phyloP scores from a whole-genome alignment of 2,797 vertebrate species.

The Pitangus sulphuratus region DNA sequence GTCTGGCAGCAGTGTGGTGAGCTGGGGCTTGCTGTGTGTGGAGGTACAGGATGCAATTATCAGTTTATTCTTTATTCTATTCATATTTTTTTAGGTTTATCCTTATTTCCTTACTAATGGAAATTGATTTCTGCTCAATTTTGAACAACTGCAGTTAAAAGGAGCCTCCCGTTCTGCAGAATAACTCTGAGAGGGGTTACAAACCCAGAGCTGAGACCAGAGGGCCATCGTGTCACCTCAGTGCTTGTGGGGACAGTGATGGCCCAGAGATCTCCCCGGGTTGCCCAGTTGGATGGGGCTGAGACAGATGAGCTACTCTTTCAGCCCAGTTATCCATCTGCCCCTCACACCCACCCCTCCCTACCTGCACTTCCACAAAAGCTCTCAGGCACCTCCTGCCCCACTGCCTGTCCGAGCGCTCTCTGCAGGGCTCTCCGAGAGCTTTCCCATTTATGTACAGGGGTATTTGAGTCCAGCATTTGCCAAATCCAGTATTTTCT shows the following conservation, averaged over 20 bases:
- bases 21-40: background rate
- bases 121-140: slow-evolving; percentile 39
- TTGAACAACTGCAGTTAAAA: background rate
- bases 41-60: slow-evolving; percentile 5
- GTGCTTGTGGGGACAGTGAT: background rate
- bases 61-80: background rate
- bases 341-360: background rate
- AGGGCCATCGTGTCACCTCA: background rate
- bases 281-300: background rate
- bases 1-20: background rate
- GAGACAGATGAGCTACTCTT: background rate
- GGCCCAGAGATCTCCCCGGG: background rate
- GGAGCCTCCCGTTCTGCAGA: background rate
- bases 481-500: background rate
- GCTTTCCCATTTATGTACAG: background rate
- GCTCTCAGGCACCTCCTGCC: background rate
- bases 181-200: background rate
- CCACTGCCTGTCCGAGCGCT: background rate
- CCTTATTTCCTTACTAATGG: slow-evolving; percentile 53
- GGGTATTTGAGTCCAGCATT: accelerated
- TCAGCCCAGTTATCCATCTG: background rate
- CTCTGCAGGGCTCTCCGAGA: background rate
- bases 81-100: background rate
- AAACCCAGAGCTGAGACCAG: background rate
- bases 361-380: background rate